phyloP scores from a whole-genome alignment of 2,888 invertebrate species.

The Agonopterix subpropinquella region DNA sequence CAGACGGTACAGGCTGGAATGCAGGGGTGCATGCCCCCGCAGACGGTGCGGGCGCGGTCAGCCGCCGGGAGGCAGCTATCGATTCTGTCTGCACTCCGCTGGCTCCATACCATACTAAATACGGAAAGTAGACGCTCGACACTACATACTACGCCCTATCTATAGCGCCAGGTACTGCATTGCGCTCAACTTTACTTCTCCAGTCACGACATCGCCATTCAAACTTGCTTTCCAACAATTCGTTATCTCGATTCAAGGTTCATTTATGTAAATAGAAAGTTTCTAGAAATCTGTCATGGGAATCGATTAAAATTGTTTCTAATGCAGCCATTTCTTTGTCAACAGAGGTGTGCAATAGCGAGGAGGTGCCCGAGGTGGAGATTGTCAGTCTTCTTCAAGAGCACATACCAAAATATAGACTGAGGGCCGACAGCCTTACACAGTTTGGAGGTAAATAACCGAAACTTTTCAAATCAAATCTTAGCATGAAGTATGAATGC shows the following conservation, averaged over 20 bases:
- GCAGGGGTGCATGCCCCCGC: slow-evolving; percentile 39
- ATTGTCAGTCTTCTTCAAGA: slow-evolving; percentile 96
- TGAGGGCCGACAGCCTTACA: slow-evolving; percentile 95
- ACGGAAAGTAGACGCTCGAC: slow-evolving; percentile 42
- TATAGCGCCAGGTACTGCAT: slow-evolving; percentile 31
- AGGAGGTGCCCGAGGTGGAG: slow-evolving; percentile 95
- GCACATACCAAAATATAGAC: slow-evolving; percentile 94
- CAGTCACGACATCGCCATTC: slow-evolving; percentile 44
- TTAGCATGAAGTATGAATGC: too few relatives aligned
- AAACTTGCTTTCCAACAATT: slow-evolving; percentile 43
- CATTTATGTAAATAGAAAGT: slow-evolving; percentile 24
- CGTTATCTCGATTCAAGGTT: slow-evolving; percentile 32
- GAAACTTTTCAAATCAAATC: too few relatives aligned
- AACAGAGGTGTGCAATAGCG: slow-evolving; percentile 94
- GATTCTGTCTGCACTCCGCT: slow-evolving; percentile 54
- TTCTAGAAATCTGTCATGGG: slow-evolving; percentile 12
- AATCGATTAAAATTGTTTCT: slow-evolving; percentile 6
- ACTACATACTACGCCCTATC: slow-evolving; percentile 21
- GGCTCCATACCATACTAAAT: slow-evolving; percentile 41
- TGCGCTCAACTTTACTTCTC: slow-evolving; percentile 44
- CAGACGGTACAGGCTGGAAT: not conserved
- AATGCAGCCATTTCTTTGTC: slow-evolving; percentile 36
- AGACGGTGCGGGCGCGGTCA: slow-evolving; percentile 40
- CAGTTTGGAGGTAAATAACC: slow-evolving; percentile 86
- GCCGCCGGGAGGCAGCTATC: slow-evolving; percentile 45